These are phyloP conservation scores for Anarhynchus alexandrinus DNA, from an alignment of 2,113 vertebrate species.

Conservation along the genomic window DNA sequence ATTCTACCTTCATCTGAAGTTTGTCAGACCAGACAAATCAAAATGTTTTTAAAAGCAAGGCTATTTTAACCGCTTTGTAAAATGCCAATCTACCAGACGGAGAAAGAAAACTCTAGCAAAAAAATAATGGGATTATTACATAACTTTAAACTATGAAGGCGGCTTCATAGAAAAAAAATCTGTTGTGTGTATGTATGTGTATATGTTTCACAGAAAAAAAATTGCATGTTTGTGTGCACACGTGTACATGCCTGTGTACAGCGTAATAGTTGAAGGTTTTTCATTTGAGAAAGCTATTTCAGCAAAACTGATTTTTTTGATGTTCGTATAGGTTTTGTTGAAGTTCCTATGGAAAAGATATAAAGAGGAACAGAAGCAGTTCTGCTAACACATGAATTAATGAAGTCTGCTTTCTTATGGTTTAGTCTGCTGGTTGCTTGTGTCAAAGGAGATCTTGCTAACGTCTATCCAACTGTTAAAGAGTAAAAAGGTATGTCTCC, in stretches of 20 bases:
- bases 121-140: neutral
- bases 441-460: neutral
- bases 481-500: neutral
- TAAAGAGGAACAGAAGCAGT: neutral
- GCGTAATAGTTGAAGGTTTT: neutral
- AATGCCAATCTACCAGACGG: neutral
- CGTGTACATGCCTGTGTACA: neutral
- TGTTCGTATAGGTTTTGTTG: accelerated
- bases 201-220: neutral
- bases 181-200: neutral
- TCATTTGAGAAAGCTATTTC: neutral
- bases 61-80: neutral
- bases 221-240: neutral
- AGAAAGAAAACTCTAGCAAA: neutral
- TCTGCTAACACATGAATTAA: neutral
- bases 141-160: neutral
- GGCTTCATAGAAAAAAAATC: neutral
- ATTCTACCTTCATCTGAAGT: neutral
- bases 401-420: neutral
- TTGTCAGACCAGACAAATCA: neutral
- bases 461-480: neutral
- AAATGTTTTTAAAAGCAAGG: neutral
- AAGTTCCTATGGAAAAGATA: neutral
- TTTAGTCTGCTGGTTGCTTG: neutral
- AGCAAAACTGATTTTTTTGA: neutral